Percentiles rank a stretch among this genome's conserved stretches.
Evolutionary conservation across 2,888 invertebrate genomes (phyloP).

Genomic region (Ischnura elegans): DNA sequence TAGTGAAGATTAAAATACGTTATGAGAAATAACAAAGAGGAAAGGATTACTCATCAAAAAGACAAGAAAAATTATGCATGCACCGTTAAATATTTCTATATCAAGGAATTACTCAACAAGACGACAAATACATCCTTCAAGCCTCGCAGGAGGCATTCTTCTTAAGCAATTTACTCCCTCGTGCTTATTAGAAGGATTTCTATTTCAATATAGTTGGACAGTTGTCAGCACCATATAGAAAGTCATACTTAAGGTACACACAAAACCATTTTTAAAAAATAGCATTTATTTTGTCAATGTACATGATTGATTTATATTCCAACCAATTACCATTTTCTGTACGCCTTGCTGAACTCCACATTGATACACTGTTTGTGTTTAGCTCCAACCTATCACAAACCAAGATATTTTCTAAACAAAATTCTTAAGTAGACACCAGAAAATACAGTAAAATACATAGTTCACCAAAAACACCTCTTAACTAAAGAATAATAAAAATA

Average conservation of each 20-base stretch:
- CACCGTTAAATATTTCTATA: constrained; percentile 39
- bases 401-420: constrained; percentile 17
- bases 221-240: constrained; percentile 67
- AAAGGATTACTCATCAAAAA: constrained; percentile 41
- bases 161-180: constrained; percentile 1
- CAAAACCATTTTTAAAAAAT: constrained; percentile 67
- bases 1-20: constrained; percentile 38
- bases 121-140: constrained; percentile 39
- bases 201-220: constrained; percentile 56
- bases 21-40: constrained; percentile 11
- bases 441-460: constrained; percentile 15
- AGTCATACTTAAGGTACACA: constrained; percentile 59
- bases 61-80: constrained; percentile 36
- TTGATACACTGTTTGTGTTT: constrained; percentile 49
- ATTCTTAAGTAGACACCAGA: neutral
- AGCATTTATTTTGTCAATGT: constrained; percentile 67
- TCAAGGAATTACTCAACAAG: constrained; percentile 24
- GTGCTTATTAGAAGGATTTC: constrained; percentile 39
- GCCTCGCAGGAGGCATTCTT: neutral
- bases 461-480: neutral
- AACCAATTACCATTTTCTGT: constrained; percentile 56
- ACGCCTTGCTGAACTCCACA: constrained; percentile 54
- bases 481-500: neutral
- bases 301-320: constrained; percentile 63
- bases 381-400: constrained; percentile 36